Conservation (phyloP, 2,113 vertebrate species). For the Notothenia coriiceps region DNA sequence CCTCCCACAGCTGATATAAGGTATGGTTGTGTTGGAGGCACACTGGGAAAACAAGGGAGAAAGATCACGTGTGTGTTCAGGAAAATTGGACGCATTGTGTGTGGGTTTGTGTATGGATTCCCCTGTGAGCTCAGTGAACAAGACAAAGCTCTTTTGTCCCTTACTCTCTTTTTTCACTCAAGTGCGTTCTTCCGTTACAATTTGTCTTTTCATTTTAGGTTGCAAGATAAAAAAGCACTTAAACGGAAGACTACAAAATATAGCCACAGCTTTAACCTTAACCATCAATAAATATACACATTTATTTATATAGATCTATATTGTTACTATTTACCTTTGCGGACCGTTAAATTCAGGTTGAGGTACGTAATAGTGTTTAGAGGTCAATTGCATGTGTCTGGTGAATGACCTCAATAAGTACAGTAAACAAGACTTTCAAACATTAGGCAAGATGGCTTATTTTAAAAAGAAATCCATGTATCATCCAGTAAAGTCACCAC, state of each 20-base stretch:
- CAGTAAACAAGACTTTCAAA: constrained; percentile 20
- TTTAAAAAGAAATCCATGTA: constrained; percentile 43
- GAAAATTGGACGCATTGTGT: constrained; percentile 11
- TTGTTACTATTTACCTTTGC: constrained; percentile 9
- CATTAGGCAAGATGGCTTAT: constrained; percentile 10
- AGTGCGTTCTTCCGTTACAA: constrained; percentile 25
- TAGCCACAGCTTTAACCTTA: constrained; percentile 34
- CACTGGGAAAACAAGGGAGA: constrained; percentile 29
- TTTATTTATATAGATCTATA: constrained; percentile 25
- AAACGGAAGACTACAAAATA: constrained; percentile 29
- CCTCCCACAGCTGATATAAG: constrained; percentile 52
- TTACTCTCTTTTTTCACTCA: constrained; percentile 40
- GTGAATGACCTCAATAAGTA: constrained; percentile 2
- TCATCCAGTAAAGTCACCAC: constrained; percentile 34
- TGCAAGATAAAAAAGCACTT: constrained; percentile 40
- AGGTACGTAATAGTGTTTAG: background rate
- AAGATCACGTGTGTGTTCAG: constrained; percentile 15
- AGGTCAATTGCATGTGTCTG: constrained; percentile 8
- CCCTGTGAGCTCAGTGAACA: constrained; percentile 38
- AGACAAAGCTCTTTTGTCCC: constrained; percentile 48
- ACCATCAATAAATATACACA: background rate
- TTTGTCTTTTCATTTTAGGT: constrained; percentile 28
- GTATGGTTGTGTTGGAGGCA: constrained; percentile 22
- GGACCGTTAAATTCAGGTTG: constrained; percentile 16
- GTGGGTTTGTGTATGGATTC: constrained; percentile 25